Base-by-base conservation (phyloP, 2,888 invertebrate genomes). In the Drosophila tanythrix region DNA sequence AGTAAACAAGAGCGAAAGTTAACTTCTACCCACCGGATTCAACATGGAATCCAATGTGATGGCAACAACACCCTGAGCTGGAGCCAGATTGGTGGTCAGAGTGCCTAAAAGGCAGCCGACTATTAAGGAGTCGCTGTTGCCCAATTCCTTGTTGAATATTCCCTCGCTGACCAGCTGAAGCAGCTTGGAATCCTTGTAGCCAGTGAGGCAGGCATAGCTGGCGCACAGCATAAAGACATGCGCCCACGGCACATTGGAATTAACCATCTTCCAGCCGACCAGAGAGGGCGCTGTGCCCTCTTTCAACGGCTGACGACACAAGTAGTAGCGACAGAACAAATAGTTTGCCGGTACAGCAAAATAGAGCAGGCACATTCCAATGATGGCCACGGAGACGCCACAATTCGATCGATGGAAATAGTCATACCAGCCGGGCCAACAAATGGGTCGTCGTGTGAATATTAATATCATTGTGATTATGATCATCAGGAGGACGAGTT, bases 301-400 rank as follows among this genome's bases (percentile, higher is more conserved):
- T 13, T 68, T 70, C 0, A 25, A 27, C 0, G 86, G 81, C 15
- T 40, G 27, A 0, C 58, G 63, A n/a, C 89, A 89, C 5, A 56
- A 38, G 18, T 81, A 89, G 31, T 87, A 87, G 0, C 57, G 70
- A 33, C 81, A 81, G 27, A 87, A 87, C 0, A 69, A 7, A 46
- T 70, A 81, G 48, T 87, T 89, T 0, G 76, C 74, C 10, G 87
- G 74, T 0, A 89, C 4, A 0, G 70, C 70, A 50, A 89, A 78
- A 15, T 21, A 57, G 0, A 79, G 0, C 0, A 78, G 0, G 11
- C 38, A 43, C 1, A 81, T 51, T 0, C 33, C 27, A 3, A 81
- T 60, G 6, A 58, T 1, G 0, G 60, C 25, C 18, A 76, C 68
- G 0, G 87, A 84, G 2, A 21, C 4, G 3, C 66, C 75, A 6